These are phyloP conservation scores for Trachurus trachurus DNA, from an alignment of 2,797 vertebrate genomes.

Conservation along the genomic window DNA sequence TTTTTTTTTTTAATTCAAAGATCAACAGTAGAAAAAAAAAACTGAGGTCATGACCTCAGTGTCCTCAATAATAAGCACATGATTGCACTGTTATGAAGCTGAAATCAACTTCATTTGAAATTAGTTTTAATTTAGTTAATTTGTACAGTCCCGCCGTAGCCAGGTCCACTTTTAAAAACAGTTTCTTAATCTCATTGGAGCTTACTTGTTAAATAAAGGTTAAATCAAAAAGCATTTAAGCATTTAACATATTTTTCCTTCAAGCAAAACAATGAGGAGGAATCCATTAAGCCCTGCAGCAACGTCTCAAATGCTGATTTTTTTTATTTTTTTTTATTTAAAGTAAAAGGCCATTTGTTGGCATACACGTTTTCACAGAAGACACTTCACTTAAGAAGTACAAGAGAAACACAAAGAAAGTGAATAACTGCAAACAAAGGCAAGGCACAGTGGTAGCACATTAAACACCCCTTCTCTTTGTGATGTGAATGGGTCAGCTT, in stretches of 20 bases:
- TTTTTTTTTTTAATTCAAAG: too few species aligned
- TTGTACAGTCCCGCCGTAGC: too few species aligned
- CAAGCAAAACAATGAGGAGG: neutral
- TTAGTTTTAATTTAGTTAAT: neutral
- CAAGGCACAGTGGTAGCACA: neutral
- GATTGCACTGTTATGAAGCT: too few species aligned
- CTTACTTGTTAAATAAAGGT: neutral
- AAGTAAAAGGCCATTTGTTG: slow-evolving; percentile 3
- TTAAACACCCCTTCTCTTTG: slow-evolving; percentile 34
- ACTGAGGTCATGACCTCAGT: too few species aligned
- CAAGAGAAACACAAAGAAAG: slow-evolving; percentile 36
- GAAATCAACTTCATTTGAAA: too few species aligned
- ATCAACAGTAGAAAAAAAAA: too few species aligned
- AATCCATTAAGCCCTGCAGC: slow-evolving; percentile 12
- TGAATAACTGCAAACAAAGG: slow-evolving; percentile 29
- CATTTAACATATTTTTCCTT: slow-evolving; percentile 16
- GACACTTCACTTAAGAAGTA: slow-evolving; percentile 24
- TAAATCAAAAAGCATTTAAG: neutral
- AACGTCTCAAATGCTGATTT: slow-evolving; percentile 14
- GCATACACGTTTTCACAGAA: slow-evolving; percentile 25
- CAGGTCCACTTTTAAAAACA: neutral
- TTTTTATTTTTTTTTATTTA: neutral
- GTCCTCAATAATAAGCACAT: too few species aligned
- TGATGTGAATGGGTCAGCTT: slow-evolving; percentile 42
- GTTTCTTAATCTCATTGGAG: neutral